Evolutionary conservation across 1,140 invertebrate genomes (phyloP), one percentile per base, ranked within the genome.

Genomic region (Mercenaria mercenaria): DNA sequence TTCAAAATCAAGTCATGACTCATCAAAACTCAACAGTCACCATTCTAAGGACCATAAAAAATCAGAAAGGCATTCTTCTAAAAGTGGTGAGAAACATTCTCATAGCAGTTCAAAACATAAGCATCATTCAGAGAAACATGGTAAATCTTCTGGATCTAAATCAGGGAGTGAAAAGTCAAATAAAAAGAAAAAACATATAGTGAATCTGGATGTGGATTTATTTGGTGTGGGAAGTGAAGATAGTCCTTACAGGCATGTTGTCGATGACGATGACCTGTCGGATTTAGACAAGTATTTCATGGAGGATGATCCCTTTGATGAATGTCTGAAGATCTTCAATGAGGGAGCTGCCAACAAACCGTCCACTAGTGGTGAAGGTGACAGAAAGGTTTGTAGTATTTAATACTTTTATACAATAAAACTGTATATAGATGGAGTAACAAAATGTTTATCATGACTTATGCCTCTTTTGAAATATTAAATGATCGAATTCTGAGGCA

Each of bases 261-360:
- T 52, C 41, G 87, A 91, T 56, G 64, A 90, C n/a, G 88, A 90
- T 59, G 94, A 96, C 91, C 96, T 97, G 10, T 93, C 95, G 56
- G 97, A 89, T 69, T 69, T 91, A 29, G 95, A 95, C n/a, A 90
- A 90, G 41, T 94, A 96, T 91, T 96, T 97, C n/a, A 91, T 94
- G 52, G 97, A 97, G 88, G 96, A 96, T 37, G 97, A 97, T 91
- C 96, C 97, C 15, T 96, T 97, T 93, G 97, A 97, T 83, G 97
- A 98, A 94, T 98, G 97, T 93, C 96, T 97, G 81, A 97, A 97
- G 94, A 98, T 98, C 90, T 98, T 97, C 92, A 97, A 97, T 95
- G 97, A 97, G 90, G 85, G 64, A 26, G 80, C 76, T 74, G 86
- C 47, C 59, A 87, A 89, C 77, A 79, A 59, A 64, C 39, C 47